These are phyloP conservation scores for Asbolus verrucosus DNA, from an alignment of 1,140 invertebrate species.

Conservation along the genomic window DNA sequence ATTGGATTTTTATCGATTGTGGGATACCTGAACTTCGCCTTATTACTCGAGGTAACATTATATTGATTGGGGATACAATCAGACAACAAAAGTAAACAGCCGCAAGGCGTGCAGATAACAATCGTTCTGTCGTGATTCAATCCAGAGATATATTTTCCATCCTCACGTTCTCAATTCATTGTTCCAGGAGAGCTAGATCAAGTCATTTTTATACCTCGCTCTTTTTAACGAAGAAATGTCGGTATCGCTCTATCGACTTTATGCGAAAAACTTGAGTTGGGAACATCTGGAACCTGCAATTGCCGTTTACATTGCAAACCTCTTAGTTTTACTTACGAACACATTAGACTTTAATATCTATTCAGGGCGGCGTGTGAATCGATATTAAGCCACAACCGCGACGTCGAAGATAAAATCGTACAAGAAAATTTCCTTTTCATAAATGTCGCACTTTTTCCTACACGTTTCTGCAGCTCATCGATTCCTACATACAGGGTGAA, in stretches of 20 bases:
- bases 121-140: constrained; percentile 34
- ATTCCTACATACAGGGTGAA: too few relatives aligned
- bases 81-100: constrained; percentile 28
- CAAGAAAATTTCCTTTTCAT: constrained; percentile 14
- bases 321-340: constrained; percentile 47
- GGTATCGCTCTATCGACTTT: constrained; percentile 8
- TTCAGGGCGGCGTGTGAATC: constrained; percentile 32
- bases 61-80: constrained; percentile 5
- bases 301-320: constrained; percentile 37
- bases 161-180: constrained; percentile 44
- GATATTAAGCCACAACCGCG: constrained; percentile 7
- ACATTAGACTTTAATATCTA: constrained; percentile 46
- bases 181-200: constrained; percentile 18
- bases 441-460: constrained; percentile 8
- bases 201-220: constrained; percentile 9
- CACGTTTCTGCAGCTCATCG: too few relatives aligned
- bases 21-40: constrained; percentile 1
- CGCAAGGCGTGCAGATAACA: constrained; percentile 34
- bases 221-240: constrained; percentile 26
- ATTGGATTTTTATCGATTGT: background rate
- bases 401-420: constrained; percentile 14
- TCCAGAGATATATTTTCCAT: constrained; percentile 30
- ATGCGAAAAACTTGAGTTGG: constrained; percentile 24
- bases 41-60: constrained; percentile 22
- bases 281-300: constrained; percentile 25